Conservation (phyloP, 2,113 vertebrate genomes). For the Lipophrys pholis region DNA sequence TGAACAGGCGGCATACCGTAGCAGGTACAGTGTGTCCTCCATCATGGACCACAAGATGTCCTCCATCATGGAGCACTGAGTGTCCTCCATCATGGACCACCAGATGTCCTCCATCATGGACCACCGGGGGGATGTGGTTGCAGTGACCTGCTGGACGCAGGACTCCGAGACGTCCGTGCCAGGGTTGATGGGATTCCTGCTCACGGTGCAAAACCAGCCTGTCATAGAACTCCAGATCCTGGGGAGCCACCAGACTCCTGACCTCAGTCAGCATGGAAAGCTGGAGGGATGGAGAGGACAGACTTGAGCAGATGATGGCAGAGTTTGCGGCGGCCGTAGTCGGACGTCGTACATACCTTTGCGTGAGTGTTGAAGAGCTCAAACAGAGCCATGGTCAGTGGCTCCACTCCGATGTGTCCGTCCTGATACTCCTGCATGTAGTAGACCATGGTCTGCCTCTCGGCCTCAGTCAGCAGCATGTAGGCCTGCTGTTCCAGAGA, state of each 20-base stretch:
- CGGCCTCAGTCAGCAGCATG: conserved; percentile 88
- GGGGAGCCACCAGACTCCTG: conserved; percentile 84
- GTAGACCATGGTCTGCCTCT: conserved; percentile 91
- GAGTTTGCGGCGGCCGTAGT: background rate
- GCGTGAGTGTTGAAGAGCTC: conserved; percentile 95
- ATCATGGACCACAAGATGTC: background rate
- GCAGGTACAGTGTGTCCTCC: conserved; percentile 8
- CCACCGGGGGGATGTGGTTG: background rate
- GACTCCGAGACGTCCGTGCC: conserved; percentile 78
- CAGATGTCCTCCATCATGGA: too few species aligned
- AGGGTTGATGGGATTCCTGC: conserved; percentile 90
- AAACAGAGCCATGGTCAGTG: conserved; percentile 91
- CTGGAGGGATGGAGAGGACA: conserved; percentile 66
- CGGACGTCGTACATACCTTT: conserved; percentile 84
- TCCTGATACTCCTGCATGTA: conserved; percentile 94
- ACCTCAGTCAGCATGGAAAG: conserved; percentile 93
- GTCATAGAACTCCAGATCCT: conserved; percentile 92
- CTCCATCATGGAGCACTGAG: background rate
- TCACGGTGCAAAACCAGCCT: conserved; percentile 90
- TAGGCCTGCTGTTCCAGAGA: conserved; percentile 92
- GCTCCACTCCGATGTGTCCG: conserved; percentile 86
- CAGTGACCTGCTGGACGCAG: conserved; percentile 40
- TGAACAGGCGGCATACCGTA: conserved; percentile 34
- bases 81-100: conserved; percentile 10
- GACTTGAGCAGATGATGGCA: background rate